Conservation (phyloP, 2,113 vertebrate genomes). For the Suncus etruscus region DNA sequence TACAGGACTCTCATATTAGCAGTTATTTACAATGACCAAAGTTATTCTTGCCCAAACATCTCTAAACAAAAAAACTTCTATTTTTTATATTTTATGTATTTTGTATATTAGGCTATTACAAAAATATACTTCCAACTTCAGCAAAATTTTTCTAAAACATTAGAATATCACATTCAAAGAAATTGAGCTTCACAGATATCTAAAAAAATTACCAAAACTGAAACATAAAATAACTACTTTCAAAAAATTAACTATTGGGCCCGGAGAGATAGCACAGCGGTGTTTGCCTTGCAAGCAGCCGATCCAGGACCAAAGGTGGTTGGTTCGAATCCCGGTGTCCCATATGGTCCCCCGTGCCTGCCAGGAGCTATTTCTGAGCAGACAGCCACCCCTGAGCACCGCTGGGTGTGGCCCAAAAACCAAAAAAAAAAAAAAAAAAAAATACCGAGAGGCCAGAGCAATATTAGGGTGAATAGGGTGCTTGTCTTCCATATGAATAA, state of each 20-base stretch:
- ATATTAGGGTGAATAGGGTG: too few relatives aligned
- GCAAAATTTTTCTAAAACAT: constrained; percentile 27
- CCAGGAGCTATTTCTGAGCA: too few relatives aligned
- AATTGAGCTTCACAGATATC: too few relatives aligned
- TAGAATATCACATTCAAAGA: constrained; percentile 34
- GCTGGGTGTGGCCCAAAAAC: too few relatives aligned
- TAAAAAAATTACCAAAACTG: neutral
- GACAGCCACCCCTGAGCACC: too few relatives aligned
- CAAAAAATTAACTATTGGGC: neutral
- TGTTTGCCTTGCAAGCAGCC: too few relatives aligned
- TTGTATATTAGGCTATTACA: constrained; percentile 30
- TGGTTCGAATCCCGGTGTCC: too few relatives aligned
- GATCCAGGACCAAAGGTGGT: too few relatives aligned
- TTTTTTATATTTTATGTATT: neutral
- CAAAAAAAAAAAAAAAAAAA: too few relatives aligned
- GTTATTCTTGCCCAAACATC: neutral
- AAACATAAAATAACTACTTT: constrained; percentile 22
- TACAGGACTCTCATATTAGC: neutral
- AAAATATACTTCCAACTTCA: constrained; percentile 38
- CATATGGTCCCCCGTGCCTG: too few relatives aligned
- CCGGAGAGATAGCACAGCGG: too few relatives aligned
- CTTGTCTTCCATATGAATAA: too few relatives aligned
- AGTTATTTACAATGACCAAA: neutral
- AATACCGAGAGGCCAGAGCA: neutral
- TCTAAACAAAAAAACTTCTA: neutral